Evolutionary conservation across 2,888 invertebrate species (phyloP).

Genomic region (Arctia plantaginis): DNA sequence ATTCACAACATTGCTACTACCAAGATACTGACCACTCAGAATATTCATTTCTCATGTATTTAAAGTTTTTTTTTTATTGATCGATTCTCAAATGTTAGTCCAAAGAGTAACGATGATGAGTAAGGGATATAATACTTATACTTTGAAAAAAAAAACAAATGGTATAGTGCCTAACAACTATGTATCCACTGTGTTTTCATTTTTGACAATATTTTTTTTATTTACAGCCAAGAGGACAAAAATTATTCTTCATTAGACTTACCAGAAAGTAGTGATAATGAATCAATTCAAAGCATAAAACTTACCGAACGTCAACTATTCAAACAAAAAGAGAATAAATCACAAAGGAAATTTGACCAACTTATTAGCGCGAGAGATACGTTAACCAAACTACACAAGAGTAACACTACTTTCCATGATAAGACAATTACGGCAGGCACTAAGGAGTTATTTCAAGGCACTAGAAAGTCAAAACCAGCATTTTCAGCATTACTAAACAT

Average conservation of each 20-base stretch:
- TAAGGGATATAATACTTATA: background rate
- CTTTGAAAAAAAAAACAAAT: background rate
- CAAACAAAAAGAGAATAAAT: conserved; percentile 66
- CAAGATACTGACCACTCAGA: background rate
- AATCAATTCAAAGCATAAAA: conserved; percentile 77
- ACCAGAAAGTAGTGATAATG: conserved; percentile 77
- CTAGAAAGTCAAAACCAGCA: conserved; percentile 60
- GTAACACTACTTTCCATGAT: conserved; percentile 55
- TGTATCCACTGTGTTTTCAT: too few relatives aligned
- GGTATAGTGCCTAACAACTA: too few relatives aligned
- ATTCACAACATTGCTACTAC: background rate
- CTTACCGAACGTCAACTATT: conserved; percentile 75
- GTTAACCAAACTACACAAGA: conserved; percentile 61
- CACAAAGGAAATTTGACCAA: conserved; percentile 62
- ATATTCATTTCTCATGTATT: background rate
- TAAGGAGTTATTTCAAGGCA: conserved; percentile 67
- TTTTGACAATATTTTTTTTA: background rate
- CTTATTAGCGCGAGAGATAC: conserved; percentile 64
- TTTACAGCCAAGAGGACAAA: conserved; percentile 72
- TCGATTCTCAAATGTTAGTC: background rate
- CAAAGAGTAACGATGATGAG: background rate
- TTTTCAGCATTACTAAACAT: conserved; percentile 72
- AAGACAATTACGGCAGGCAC: conserved; percentile 60
- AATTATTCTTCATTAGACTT: conserved; percentile 66
- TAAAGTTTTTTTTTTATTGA: background rate